Evolutionary conservation across 1,140 invertebrate species (phyloP).

Genomic region (Dolichoris vasculosae): DNA sequence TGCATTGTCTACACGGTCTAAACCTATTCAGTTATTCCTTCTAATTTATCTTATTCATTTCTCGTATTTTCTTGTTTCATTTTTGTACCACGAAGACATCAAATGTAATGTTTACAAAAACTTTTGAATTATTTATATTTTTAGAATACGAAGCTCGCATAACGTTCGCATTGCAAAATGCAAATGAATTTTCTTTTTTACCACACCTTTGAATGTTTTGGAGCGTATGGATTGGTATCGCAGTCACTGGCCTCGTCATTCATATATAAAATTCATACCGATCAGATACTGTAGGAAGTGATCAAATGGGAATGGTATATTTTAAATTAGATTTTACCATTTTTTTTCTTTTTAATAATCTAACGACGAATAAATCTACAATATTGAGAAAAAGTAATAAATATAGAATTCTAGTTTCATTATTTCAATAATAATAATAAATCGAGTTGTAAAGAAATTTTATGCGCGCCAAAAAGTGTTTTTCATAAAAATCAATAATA

Average conservation of each 20-base stretch:
- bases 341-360: background rate
- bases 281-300: slow-evolving; percentile 21
- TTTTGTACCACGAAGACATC: background rate
- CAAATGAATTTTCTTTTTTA: slow-evolving; percentile 72
- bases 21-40: background rate
- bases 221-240: slow-evolving; percentile 20
- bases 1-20: too few species aligned
- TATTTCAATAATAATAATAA: too few species aligned
- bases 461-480: too few species aligned
- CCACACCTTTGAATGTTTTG: slow-evolving; percentile 70
- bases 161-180: slow-evolving; percentile 66
- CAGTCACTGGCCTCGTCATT: background rate
- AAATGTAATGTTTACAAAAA: slow-evolving; percentile 60
- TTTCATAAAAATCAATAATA: too few species aligned
- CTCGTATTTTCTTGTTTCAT: background rate
- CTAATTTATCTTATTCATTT: background rate
- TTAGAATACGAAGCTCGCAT: slow-evolving; percentile 14
- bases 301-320: slow-evolving; percentile 40
- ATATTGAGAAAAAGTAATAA: too few species aligned
- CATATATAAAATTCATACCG: slow-evolving; percentile 34
- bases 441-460: too few species aligned
- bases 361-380: background rate
- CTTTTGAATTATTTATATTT: slow-evolving; percentile 74
- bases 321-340: slow-evolving; percentile 1
- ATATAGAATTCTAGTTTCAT: too few species aligned